Evolutionary conservation across 2,888 invertebrate genomes (phyloP).

Genomic region (Protonemura montana): DNA sequence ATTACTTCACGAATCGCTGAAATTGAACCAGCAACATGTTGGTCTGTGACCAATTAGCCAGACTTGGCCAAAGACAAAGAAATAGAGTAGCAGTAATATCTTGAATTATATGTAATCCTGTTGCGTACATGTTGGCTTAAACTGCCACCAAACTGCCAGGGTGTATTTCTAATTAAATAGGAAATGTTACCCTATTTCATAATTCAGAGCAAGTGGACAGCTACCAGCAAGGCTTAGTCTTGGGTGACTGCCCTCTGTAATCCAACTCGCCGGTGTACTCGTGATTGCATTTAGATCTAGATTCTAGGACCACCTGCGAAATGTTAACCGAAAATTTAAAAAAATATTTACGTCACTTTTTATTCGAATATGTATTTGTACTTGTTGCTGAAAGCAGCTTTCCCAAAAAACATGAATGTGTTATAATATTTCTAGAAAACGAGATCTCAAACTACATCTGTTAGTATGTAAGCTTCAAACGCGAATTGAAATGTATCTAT

Average conservation of each 20-base stretch:
- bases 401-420: neutral
- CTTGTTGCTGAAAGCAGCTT: too few species aligned
- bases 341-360: neutral
- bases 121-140: neutral
- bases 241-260: neutral
- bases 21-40: neutral
- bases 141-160: neutral
- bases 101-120: neutral
- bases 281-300: neutral
- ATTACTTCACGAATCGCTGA: neutral
- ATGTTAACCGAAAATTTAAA: neutral
- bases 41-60: neutral
- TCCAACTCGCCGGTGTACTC: neutral
- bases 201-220: neutral
- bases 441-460: neutral
- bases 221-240: neutral
- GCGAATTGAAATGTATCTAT: neutral
- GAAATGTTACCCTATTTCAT: neutral
- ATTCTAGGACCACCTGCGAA: neutral
- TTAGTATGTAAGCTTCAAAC: neutral
- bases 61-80: neutral
- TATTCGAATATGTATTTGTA: neutral
- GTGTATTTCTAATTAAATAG: slow-evolving; percentile 12
- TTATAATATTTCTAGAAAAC: neutral
- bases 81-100: neutral